These are phyloP conservation scores for Streblospio benedicti DNA, from an alignment of 1,140 invertebrate genomes.

Conservation along the genomic window DNA sequence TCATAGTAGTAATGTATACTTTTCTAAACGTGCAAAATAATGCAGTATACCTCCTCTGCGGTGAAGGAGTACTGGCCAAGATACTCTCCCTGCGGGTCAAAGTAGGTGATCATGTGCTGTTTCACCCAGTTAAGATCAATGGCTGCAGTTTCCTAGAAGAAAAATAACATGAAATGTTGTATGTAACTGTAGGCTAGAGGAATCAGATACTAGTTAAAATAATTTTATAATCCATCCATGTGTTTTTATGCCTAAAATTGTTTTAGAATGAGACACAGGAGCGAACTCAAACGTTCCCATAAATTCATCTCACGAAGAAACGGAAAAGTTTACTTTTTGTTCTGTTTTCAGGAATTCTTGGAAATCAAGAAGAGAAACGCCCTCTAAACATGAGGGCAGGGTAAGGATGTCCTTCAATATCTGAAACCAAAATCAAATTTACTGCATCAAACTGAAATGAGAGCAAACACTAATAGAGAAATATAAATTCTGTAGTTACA, in stretches of 20 bases:
- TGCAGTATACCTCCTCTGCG: neutral
- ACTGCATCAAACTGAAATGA: neutral
- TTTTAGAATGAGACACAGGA: neutral
- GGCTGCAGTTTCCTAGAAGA: neutral
- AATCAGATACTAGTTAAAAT: neutral
- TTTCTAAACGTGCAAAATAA: neutral
- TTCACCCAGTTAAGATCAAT: neutral
- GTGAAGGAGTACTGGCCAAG: neutral
- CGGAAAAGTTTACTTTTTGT: neutral
- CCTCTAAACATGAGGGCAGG: neutral
- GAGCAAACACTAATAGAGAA: neutral
- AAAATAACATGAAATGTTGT: neutral
- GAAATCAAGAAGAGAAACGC: neutral
- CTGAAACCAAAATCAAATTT: neutral
- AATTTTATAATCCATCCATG: neutral
- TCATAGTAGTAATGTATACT: neutral
- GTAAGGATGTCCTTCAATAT: neutral
- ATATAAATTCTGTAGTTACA: neutral
- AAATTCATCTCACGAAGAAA: too few species aligned
- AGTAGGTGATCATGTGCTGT: neutral
- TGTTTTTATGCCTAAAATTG: neutral
- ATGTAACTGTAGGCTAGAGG: neutral
- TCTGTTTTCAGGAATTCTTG: conserved; percentile 9
- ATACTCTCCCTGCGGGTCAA: neutral
- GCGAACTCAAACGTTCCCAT: too few species aligned